Conservation (phyloP, 2,888 invertebrate species). For the Pammene aurita region DNA sequence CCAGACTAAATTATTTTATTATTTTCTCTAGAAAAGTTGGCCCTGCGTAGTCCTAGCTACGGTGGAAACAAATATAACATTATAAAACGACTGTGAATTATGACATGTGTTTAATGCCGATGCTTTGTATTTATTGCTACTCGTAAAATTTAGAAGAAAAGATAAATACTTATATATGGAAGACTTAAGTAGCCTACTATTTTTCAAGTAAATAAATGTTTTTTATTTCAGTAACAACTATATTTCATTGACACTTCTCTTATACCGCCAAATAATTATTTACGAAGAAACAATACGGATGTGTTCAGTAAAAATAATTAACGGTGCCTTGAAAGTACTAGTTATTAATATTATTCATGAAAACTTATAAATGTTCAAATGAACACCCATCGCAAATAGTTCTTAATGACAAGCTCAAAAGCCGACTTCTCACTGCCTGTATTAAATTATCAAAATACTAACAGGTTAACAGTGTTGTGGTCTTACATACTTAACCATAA, state of each 20-base stretch:
- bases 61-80: too few species aligned
- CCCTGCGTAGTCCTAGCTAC: too few species aligned
- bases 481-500: conserved; percentile 31
- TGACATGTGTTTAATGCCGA: too few species aligned
- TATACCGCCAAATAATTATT: too few species aligned
- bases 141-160: too few species aligned
- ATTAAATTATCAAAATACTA: conserved; percentile 47
- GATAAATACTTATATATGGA: too few species aligned
- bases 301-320: conserved; percentile 19
- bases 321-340: conserved; percentile 31
- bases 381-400: conserved; percentile 61
- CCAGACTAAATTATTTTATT: too few species aligned
- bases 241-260: too few species aligned
- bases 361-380: conserved; percentile 56
- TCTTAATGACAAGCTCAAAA: conserved; percentile 62
- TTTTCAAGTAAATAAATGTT: neutral
- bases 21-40: too few species aligned
- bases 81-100: too few species aligned
- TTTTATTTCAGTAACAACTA: too few species aligned
- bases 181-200: neutral
- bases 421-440: conserved; percentile 58
- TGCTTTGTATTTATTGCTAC: too few species aligned
- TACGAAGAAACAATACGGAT: neutral
- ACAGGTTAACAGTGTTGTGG: neutral
- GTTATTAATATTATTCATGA: conserved; percentile 59